Percentiles rank a stretch among this genome's conserved stretches.
phyloP scores from a whole-genome alignment of 1,140 invertebrate genomes.

The Hypothenemus hampei region DNA sequence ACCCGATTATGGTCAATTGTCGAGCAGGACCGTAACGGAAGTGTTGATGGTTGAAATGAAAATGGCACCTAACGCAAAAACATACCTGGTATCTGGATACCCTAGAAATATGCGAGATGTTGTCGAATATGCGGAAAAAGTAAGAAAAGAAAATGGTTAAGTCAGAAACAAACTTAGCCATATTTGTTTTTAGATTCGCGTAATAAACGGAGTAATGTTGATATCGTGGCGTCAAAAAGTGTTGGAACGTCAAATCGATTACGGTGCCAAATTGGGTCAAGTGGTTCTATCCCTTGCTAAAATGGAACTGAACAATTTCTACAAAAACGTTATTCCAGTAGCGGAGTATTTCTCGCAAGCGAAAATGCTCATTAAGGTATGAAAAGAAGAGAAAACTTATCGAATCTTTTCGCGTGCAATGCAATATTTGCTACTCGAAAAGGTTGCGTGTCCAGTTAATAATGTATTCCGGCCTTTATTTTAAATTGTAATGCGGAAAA shows the following conservation, averaged over 20 bases:
- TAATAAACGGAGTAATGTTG: constrained; percentile 77
- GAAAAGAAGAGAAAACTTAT: constrained; percentile 38
- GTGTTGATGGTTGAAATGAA: constrained; percentile 92
- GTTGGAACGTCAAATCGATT: constrained; percentile 81
- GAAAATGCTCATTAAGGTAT: constrained; percentile 75
- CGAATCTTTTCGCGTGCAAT: background rate
- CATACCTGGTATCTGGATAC: constrained; percentile 93
- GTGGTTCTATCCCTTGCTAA: constrained; percentile 77
- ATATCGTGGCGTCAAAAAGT: constrained; percentile 81
- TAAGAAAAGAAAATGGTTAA: constrained; percentile 43
- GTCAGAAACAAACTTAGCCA: background rate
- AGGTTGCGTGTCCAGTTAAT: too few species aligned
- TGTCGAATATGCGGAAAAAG: constrained; percentile 86
- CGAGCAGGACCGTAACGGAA: constrained; percentile 80
- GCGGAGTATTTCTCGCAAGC: constrained; percentile 85
- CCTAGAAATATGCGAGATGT: constrained; percentile 88
- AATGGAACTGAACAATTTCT: constrained; percentile 86
- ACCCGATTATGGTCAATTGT: constrained; percentile 77
- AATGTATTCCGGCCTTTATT: too few species aligned
- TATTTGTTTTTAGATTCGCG: constrained; percentile 66
- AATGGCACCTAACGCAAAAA: constrained; percentile 82
- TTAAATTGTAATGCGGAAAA: too few species aligned
- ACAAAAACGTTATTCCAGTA: constrained; percentile 81
- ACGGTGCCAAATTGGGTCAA: constrained; percentile 80
- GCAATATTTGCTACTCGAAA: background rate